Conservation (phyloP, 2,888 invertebrate genomes). For the Eupsilia transversa region DNA sequence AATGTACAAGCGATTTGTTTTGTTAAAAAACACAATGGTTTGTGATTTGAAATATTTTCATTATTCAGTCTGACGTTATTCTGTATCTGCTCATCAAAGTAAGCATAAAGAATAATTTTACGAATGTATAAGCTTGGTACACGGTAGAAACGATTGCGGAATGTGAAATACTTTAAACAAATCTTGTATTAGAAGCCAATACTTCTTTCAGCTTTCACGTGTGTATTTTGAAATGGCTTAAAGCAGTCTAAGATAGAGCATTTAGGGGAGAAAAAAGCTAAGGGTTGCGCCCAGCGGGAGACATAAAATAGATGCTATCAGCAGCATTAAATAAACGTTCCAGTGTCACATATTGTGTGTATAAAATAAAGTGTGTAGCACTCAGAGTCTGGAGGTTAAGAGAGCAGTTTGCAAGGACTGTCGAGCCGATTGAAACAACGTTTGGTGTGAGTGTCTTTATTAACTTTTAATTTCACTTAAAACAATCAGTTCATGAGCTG, state of each 20-base stretch:
- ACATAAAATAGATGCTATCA: constrained; percentile 60
- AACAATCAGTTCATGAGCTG: background rate
- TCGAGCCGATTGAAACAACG: constrained; percentile 2
- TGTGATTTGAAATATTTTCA: constrained; percentile 9
- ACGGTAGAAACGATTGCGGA: background rate
- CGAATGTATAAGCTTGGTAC: background rate
- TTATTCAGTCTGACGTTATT: background rate
- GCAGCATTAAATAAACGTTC: constrained; percentile 48
- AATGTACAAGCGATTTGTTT: constrained; percentile 55
- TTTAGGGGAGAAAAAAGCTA: constrained; percentile 25
- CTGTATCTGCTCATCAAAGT: background rate
- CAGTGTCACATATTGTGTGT: constrained; percentile 47
- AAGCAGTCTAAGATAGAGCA: constrained; percentile 13
- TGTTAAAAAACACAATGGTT: constrained; percentile 16
- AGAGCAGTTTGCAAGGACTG: background rate
- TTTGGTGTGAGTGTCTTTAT: background rate
- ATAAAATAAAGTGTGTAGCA: constrained; percentile 33
- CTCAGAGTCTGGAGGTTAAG: background rate
- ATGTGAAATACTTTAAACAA: background rate
- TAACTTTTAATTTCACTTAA: background rate
- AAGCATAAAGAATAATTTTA: background rate
- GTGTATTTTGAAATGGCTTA: constrained; percentile 32
- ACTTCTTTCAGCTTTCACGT: background rate
- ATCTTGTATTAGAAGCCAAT: background rate
- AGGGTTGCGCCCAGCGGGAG: constrained; percentile 55